Evolutionary conservation across 2,888 invertebrate genomes (phyloP).

Genomic region (Ochropleura leucogaster): DNA sequence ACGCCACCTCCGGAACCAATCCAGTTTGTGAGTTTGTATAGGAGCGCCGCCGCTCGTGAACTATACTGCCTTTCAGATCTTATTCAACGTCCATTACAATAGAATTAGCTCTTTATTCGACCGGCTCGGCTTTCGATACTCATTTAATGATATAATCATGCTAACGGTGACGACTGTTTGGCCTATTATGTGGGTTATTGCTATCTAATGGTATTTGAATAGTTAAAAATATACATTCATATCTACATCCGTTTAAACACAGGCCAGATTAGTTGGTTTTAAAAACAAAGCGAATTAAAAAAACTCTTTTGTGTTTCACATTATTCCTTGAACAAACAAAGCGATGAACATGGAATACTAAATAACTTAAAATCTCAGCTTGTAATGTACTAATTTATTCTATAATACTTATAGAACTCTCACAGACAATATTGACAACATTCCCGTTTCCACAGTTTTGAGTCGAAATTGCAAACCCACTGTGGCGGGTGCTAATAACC

Average conservation of each 20-base stretch:
- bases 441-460: conserved; percentile 31
- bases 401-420: conserved; percentile 22
- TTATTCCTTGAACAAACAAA: conserved; percentile 34
- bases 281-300: conserved; percentile 44
- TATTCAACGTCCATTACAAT: conserved; percentile 58
- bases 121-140: conserved; percentile 54
- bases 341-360: conserved; percentile 51
- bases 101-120: conserved; percentile 56
- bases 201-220: conserved; percentile 54
- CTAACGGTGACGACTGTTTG: conserved; percentile 52
- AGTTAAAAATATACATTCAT: conserved; percentile 57
- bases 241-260: conserved; percentile 60
- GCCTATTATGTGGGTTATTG: conserved; percentile 54
- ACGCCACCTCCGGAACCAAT: conserved; percentile 81
- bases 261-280: conserved; percentile 45
- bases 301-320: conserved; percentile 32
- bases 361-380: conserved; percentile 25
- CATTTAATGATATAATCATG: conserved; percentile 60
- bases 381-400: conserved; percentile 19
- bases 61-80: conserved; percentile 61
- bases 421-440: conserved; percentile 19
- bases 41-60: conserved; percentile 76
- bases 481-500: conserved; percentile 68
- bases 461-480: conserved; percentile 55
- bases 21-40: conserved; percentile 74